These are phyloP conservation scores for Drosophila neocordata DNA, from an alignment of 1,140 invertebrate species.

Conservation along the genomic window DNA sequence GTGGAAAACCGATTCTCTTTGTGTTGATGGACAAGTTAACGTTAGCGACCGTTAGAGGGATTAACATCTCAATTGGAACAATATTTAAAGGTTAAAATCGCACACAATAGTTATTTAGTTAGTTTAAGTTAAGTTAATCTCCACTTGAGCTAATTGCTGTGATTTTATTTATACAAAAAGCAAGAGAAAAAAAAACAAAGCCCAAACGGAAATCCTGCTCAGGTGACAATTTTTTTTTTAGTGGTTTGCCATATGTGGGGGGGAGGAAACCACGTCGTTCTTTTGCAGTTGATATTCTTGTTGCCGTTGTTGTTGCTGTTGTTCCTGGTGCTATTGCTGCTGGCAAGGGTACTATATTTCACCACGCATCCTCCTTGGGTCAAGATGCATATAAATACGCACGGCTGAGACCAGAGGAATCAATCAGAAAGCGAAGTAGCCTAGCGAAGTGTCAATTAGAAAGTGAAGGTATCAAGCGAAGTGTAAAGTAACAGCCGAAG, in stretches of 20 bases:
- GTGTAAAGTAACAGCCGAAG: too few species aligned
- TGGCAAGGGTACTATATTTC: too few species aligned
- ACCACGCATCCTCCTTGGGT: too few species aligned
- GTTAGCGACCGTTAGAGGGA: constrained; percentile 47
- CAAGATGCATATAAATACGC: too few species aligned
- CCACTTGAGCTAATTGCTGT: constrained; percentile 53
- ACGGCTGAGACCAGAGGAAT: too few species aligned
- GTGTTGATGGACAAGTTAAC: constrained; percentile 38
- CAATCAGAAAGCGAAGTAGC: too few species aligned
- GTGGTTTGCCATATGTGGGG: neutral
- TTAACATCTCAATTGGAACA: constrained; percentile 70
- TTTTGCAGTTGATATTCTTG: neutral
- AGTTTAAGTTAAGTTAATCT: constrained; percentile 1
- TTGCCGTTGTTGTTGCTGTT: constrained; percentile 4
- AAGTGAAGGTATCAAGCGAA: too few species aligned
- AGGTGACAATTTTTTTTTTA: constrained; percentile 61
- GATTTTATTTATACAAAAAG: constrained; percentile 49
- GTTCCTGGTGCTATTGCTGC: constrained; percentile 18
- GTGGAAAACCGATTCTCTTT: constrained; percentile 54
- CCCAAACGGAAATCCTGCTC: constrained; percentile 74
- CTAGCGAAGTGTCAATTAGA: too few species aligned
- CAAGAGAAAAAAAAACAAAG: constrained; percentile 17
- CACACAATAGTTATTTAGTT: constrained; percentile 4
- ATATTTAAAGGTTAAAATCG: neutral
- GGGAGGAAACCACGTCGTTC: neutral